A percentile compares a stretch with the other conserved stretches of the same genome.
Evolutionary conservation across 2,888 invertebrate genomes (phyloP).

Genomic region (Ophioninae sp.): DNA sequence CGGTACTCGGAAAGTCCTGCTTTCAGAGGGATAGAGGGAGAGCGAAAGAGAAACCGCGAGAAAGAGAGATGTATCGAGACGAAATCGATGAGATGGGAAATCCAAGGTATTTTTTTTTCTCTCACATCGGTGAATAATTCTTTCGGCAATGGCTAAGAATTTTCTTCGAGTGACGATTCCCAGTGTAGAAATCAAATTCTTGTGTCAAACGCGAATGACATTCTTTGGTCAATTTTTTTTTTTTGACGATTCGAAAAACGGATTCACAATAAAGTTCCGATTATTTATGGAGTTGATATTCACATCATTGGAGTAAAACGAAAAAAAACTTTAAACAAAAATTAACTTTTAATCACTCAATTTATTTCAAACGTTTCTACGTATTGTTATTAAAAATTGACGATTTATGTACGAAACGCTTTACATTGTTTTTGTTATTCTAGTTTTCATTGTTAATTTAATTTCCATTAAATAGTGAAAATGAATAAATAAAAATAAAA

Average conservation of each 20-base stretch:
- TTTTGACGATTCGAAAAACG: not conserved
- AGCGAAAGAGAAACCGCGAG: not conserved
- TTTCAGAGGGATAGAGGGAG: not conserved
- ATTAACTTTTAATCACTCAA: too few species aligned
- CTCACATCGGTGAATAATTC: constrained; percentile 19
- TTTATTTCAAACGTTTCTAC: too few species aligned
- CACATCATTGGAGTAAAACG: not conserved
- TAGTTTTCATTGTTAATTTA: too few species aligned
- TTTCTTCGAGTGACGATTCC: constrained; percentile 16
- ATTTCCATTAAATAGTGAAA: too few species aligned
- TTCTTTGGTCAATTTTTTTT: not conserved
- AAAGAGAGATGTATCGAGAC: constrained; percentile 3
- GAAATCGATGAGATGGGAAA: constrained; percentile 2
- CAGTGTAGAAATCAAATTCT: not conserved
- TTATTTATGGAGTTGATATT: not conserved
- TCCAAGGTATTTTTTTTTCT: constrained; percentile 16
- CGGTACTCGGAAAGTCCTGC: constrained; percentile 26
- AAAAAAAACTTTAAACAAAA: too few species aligned
- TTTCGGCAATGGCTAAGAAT: not conserved
- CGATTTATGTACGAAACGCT: too few species aligned
- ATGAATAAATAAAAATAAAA: too few species aligned
- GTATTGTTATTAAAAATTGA: too few species aligned
- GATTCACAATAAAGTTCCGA: too few species aligned
- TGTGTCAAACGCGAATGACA: constrained; percentile 10
- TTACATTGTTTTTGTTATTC: too few species aligned